Base-by-base conservation (phyloP, 1,140 invertebrate genomes). In the Aethina tumida region DNA sequence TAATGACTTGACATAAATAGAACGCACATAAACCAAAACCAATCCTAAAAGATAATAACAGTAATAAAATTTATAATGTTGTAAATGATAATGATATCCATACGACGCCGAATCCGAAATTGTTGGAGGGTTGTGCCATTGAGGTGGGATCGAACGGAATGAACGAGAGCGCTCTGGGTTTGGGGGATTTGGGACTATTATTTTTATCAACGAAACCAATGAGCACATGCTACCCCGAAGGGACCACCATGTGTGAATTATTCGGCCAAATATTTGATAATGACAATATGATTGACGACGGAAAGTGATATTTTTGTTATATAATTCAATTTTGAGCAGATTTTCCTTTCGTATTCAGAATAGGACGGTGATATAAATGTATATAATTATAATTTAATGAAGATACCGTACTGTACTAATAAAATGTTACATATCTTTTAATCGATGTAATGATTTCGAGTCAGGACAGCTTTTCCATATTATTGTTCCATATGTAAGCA, bases 1-100 rank as follows among this genome's bases (percentile, higher is more conserved):
- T 73, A 10, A 63, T 71, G 58, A 67, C 66, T 53, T 69, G 68
- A 68, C 65, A n/a, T n/a, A n/a, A n/a, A n/a, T n/a, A n/a, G n/a
- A n/a, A n/a, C n/a, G n/a, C n/a, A n/a, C n/a, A n/a, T n/a, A n/a
- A n/a, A n/a, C n/a, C n/a, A n/a, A n/a, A n/a, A n/a, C n/a, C n/a
- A n/a, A n/a, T n/a, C n/a, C n/a, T n/a, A n/a, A n/a, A n/a, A n/a
- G n/a, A n/a, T n/a, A n/a, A n/a, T n/a, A n/a, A n/a, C n/a, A n/a
- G n/a, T n/a, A n/a, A n/a, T n/a, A n/a, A n/a, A n/a, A n/a, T n/a
- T n/a, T n/a, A n/a, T n/a, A n/a, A n/a, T n/a, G n/a, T n/a, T n/a
- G n/a, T n/a, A n/a, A n/a, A n/a, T n/a, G n/a, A n/a, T n/a, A n/a
- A n/a, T n/a, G n/a, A n/a, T n/a, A n/a, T n/a, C n/a, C n/a, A n/a